These are phyloP conservation scores for Planiliza haematocheilus DNA, from an alignment of 2,113 vertebrate species.

Conservation along the genomic window DNA sequence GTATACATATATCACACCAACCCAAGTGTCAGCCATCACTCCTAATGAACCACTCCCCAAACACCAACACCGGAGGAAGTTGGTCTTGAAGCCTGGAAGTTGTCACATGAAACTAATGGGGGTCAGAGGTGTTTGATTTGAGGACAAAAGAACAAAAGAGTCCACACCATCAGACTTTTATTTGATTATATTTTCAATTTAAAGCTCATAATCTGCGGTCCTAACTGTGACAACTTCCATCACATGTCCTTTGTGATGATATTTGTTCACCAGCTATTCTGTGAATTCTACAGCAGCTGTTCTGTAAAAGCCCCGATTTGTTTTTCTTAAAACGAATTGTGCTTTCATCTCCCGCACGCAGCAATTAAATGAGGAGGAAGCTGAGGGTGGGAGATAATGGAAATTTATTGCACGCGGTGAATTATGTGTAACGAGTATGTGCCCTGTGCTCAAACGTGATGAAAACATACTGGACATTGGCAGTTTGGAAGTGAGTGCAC, in stretches of 20 bases:
- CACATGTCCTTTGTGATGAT: too few relatives aligned
- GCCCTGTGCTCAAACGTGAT: constrained; percentile 43
- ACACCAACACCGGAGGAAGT: too few relatives aligned
- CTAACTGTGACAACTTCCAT: background rate
- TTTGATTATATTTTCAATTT: too few relatives aligned
- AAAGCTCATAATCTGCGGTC: background rate
- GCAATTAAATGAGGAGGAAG: constrained; percentile 68
- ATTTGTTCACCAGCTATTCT: background rate
- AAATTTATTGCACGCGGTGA: constrained; percentile 66
- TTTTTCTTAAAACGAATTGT: constrained; percentile 58
- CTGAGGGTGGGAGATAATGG: constrained; percentile 71
- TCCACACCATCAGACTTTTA: too few relatives aligned
- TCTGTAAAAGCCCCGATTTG: constrained; percentile 41
- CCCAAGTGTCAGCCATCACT: too few relatives aligned
- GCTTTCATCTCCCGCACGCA: constrained; percentile 54
- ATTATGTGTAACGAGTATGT: constrained; percentile 62
- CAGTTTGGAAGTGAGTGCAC: constrained; percentile 62
- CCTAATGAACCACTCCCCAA: too few relatives aligned
- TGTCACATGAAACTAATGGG: too few relatives aligned
- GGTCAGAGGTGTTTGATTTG: background rate
- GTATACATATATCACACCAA: too few relatives aligned
- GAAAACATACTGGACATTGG: constrained; percentile 66
- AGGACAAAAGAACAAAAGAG: background rate
- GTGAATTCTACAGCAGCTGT: background rate
- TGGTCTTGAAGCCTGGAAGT: too few relatives aligned